Percentiles rank a stretch among this genome's conserved stretches.
Conservation (phyloP, 1,140 invertebrate genomes). For the Phocides pigmalion region DNA sequence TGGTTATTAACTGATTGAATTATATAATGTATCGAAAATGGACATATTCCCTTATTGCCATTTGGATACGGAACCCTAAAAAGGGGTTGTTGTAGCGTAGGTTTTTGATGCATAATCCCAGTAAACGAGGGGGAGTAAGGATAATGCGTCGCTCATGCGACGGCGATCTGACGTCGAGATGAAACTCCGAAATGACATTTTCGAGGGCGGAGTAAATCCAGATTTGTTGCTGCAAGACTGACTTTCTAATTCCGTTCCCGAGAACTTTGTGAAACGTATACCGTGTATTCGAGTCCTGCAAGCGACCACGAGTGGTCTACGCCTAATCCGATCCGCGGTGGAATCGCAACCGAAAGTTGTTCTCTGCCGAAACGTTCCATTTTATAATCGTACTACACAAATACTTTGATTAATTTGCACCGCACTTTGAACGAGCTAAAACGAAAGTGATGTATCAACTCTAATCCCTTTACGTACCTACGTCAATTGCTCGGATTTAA, state of each 20-base stretch:
- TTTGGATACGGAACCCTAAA: too few species aligned
- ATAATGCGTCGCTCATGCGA: constrained; percentile 64
- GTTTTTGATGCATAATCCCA: constrained; percentile 73
- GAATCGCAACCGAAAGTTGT: constrained; percentile 68
- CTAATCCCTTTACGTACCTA: constrained; percentile 57
- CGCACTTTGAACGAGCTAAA: constrained; percentile 67
- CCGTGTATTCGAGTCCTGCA: constrained; percentile 72
- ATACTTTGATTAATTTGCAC: constrained; percentile 77
- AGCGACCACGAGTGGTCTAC: constrained; percentile 60
- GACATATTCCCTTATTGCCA: too few species aligned
- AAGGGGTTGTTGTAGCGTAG: constrained; percentile 64
- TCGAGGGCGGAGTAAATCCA: constrained; percentile 72
- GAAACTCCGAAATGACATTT: constrained; percentile 76
- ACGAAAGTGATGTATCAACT: constrained; percentile 65
- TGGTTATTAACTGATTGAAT: too few species aligned
- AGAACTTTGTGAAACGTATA: constrained; percentile 80
- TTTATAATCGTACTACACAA: constrained; percentile 70
- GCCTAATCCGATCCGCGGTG: constrained; percentile 74
- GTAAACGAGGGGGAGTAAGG: constrained; percentile 54
- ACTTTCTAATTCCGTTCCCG: constrained; percentile 76
- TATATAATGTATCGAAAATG: too few species aligned
- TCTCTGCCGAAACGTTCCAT: constrained; percentile 46
- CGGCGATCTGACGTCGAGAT: constrained; percentile 44
- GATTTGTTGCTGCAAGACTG: constrained; percentile 77
- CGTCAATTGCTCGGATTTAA: constrained; percentile 50